These are phyloP conservation scores for Calliopum simillimum DNA, from an alignment of 2,888 invertebrate genomes.

Conservation along the genomic window DNA sequence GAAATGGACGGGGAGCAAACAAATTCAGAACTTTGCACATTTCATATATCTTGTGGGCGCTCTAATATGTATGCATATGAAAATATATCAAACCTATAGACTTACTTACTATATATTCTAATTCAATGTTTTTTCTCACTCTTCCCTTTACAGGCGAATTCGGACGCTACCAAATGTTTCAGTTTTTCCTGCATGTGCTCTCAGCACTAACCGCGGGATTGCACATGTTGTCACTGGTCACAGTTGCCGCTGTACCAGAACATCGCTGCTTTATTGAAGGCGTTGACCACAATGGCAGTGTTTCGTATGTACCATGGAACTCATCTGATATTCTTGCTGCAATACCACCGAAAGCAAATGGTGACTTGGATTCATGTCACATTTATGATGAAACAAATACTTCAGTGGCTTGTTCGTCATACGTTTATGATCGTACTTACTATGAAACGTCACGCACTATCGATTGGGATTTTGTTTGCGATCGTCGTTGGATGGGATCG, in stretches of 20 bases:
- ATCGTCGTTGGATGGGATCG: conserved; percentile 83
- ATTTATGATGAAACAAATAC: conserved; percentile 68
- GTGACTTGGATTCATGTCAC: conserved; percentile 74
- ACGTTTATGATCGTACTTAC: conserved; percentile 81
- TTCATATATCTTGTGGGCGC: too few species aligned
- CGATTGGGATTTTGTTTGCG: conserved; percentile 87
- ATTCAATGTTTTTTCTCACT: background rate
- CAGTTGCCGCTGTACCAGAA: conserved; percentile 83
- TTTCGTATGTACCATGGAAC: conserved; percentile 70
- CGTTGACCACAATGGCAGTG: conserved; percentile 70
- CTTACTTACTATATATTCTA: background rate
- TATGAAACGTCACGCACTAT: conserved; percentile 80
- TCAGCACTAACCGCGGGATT: conserved; percentile 81
- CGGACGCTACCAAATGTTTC: conserved; percentile 83
- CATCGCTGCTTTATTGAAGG: conserved; percentile 71
- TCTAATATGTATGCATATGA: too few species aligned
- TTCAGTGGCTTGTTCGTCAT: conserved; percentile 69
- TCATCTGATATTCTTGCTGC: conserved; percentile 69
- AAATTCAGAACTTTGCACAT: too few species aligned
- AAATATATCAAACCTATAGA: too few species aligned
- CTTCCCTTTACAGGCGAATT: conserved; percentile 78
- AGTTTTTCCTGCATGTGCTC: conserved; percentile 81
- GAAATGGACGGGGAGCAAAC: too few species aligned
- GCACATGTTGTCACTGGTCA: conserved; percentile 84
- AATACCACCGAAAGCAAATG: conserved; percentile 72